Evolutionary conservation across 64 coral and sea anemone species (phyloP).

Genomic region (Catalaphyllia jardinei): DNA sequence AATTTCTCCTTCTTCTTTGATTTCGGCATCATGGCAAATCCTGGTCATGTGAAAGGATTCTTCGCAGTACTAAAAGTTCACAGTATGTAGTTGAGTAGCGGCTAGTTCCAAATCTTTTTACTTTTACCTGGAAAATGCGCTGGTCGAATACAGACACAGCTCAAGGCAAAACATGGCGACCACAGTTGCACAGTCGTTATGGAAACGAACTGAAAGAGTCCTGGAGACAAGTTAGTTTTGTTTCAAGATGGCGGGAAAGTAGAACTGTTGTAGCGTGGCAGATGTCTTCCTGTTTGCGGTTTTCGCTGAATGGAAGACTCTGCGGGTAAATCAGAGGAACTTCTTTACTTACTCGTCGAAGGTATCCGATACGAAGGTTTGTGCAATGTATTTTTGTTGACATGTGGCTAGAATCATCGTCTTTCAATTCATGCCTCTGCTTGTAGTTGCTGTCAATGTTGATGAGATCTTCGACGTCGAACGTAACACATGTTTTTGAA

Average conservation of each 20-base stretch:
- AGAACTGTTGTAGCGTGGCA: neutral
- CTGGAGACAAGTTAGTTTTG: neutral
- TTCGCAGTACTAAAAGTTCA: neutral
- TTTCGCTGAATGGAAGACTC: conserved; percentile 46
- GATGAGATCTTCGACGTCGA: too few species aligned
- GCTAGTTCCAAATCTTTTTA: neutral
- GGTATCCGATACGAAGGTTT: conserved; percentile 84
- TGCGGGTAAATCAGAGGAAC: conserved; percentile 19
- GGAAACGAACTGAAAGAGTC: conserved; percentile 6
- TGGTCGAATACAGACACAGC: too few species aligned
- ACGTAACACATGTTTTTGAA: too few species aligned
- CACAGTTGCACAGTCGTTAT: neutral
- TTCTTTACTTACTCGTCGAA: conserved; percentile 72
- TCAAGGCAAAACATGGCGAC: conserved; percentile 20
- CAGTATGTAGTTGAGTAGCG: neutral
- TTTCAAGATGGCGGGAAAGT: conserved; percentile 71
- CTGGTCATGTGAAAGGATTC: neutral
- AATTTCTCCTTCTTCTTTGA: conserved; percentile 71
- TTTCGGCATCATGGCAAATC: conserved; percentile 16
- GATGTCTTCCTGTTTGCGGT: conserved; percentile 18
- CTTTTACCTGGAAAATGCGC: neutral
- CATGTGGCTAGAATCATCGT: neutral
- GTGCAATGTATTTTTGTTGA: neutral
- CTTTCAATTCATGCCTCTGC: neutral
- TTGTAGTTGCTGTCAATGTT: neutral